Percentiles rank a stretch among this genome's conserved stretches.
phyloP scores from a whole-genome alignment of 2,113 vertebrate genomes.

The Pluvialis apricaria region DNA sequence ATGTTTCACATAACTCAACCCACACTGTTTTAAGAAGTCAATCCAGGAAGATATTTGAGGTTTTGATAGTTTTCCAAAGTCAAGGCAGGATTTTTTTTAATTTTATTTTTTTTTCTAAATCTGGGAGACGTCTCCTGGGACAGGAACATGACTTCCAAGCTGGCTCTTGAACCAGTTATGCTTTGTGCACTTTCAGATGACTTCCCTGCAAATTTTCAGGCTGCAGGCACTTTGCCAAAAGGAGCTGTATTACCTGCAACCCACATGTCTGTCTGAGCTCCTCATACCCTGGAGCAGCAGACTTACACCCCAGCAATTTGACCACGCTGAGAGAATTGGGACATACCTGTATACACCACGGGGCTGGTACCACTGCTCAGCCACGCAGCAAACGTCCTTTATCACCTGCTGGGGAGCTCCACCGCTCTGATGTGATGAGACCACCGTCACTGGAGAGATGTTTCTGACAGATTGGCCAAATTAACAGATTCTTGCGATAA shows the following conservation, averaged over 20 bases:
- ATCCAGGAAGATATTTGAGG: background rate
- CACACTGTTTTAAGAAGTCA: background rate
- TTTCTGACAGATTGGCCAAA: background rate
- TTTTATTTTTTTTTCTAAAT: background rate
- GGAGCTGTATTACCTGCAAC: background rate
- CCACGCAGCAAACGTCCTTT: background rate
- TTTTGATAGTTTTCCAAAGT: conserved; percentile 24
- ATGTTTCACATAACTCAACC: conserved; percentile 7
- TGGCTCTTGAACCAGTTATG: background rate
- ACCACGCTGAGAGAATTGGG: background rate
- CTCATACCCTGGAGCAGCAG: background rate
- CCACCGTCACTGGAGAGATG: background rate
- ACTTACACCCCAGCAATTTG: background rate
- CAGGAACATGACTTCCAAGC: background rate
- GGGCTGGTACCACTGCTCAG: background rate
- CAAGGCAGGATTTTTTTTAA: background rate
- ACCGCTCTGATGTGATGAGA: background rate
- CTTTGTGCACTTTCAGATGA: background rate
- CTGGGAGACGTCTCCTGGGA: background rate
- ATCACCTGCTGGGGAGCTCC: background rate
- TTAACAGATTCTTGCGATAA: background rate
- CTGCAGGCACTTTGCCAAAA: background rate
- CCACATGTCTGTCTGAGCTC: background rate
- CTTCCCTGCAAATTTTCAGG: background rate
- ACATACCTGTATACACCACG: background rate